Conservation (phyloP, 2,113 vertebrate genomes). For the Cyanoderma ruficeps region DNA sequence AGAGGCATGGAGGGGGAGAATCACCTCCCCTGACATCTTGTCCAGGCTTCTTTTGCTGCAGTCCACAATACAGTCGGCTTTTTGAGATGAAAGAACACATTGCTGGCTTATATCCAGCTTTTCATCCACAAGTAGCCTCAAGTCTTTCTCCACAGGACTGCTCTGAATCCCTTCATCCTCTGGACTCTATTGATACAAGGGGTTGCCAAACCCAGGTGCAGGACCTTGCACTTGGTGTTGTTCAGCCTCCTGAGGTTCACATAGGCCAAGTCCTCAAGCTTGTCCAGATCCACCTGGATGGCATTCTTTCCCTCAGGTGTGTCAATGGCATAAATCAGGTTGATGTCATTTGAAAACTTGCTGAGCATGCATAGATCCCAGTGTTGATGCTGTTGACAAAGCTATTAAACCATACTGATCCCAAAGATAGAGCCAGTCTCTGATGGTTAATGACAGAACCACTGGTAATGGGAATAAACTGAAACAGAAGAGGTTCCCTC, state of each 20-base stretch:
- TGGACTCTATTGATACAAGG: fast-evolving
- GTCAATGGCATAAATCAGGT: background rate
- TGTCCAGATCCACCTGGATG: background rate
- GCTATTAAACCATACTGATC: background rate
- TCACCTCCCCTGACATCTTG: background rate
- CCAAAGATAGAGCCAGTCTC: background rate
- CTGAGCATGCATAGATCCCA: background rate
- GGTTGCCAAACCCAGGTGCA: fast-evolving
- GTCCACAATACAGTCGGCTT: fast-evolving
- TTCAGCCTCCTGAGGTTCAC: background rate
- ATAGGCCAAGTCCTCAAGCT: background rate
- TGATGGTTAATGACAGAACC: background rate
- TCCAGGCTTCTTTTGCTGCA: background rate
- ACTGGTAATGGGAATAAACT: background rate
- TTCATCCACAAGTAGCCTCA: background rate
- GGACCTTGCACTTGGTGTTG: background rate
- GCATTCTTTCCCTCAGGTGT: background rate
- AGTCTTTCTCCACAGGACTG: background rate
- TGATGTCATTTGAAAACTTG: background rate
- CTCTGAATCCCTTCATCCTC: background rate
- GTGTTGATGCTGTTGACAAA: background rate
- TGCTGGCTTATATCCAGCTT: background rate
- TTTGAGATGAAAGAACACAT: background rate
- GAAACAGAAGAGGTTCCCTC: background rate
- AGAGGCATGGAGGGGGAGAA: background rate